These are phyloP conservation scores for Lithobates pipiens DNA, from an alignment of 2,797 vertebrate genomes.

Conservation along the genomic window DNA sequence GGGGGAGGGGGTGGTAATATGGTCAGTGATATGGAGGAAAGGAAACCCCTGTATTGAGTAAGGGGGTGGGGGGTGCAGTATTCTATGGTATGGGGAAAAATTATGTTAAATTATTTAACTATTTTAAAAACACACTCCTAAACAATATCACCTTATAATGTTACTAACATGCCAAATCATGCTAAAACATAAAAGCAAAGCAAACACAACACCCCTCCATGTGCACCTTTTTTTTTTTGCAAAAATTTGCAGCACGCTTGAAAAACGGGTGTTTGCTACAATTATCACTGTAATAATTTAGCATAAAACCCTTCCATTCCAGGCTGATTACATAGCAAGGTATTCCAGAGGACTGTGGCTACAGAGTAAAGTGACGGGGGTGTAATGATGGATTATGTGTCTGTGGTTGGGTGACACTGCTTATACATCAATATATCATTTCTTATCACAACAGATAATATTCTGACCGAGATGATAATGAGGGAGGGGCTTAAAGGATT, in stretches of 20 bases:
- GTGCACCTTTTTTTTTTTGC: no score
- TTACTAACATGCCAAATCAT: neutral
- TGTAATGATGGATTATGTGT: constrained; percentile 56
- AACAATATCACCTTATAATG: neutral
- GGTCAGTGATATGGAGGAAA: no score
- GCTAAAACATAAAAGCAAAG: neutral
- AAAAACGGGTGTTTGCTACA: neutral
- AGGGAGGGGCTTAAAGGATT: constrained; percentile 28
- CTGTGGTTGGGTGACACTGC: constrained; percentile 45
- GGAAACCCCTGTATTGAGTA: no score
- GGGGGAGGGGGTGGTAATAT: no score
- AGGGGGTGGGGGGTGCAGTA: no score
- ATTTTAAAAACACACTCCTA: no score
- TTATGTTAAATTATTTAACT: no score
- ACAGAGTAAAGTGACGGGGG: constrained; percentile 5
- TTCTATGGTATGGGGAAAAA: no score
- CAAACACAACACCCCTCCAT: neutral
- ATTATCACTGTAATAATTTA: neutral
- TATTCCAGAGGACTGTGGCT: constrained; percentile 18
- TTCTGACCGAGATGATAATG: constrained; percentile 53
- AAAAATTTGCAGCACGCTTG: neutral
- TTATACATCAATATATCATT: constrained; percentile 59
- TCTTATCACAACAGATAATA: constrained; percentile 56
- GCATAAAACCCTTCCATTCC: neutral
- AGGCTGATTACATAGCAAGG: neutral